Evolutionary conservation across 2,113 vertebrate species (phyloP).

Genomic region (Cololabis saira): DNA sequence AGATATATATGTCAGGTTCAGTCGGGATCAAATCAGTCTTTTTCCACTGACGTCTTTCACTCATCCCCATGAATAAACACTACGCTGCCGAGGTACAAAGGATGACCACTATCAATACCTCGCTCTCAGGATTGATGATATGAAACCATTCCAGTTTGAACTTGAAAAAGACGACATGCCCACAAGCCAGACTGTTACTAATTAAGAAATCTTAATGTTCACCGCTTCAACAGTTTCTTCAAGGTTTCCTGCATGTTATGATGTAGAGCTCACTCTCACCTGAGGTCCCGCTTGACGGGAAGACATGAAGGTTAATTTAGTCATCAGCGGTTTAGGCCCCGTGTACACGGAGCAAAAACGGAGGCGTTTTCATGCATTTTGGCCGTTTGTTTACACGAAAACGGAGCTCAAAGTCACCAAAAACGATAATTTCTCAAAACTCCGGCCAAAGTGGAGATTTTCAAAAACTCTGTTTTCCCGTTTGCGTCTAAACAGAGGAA

Average conservation of each 20-base stretch:
- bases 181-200: conserved; percentile 35
- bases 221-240: conserved; percentile 6
- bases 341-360: too few relatives aligned
- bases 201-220: conserved; percentile 14
- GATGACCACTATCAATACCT: conserved; percentile 41
- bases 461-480: too few relatives aligned
- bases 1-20: conserved; percentile 49
- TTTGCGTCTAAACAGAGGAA: too few relatives aligned
- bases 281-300: conserved; percentile 11
- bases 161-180: conserved; percentile 30
- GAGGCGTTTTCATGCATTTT: too few relatives aligned
- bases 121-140: conserved; percentile 43
- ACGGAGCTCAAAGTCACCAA: too few relatives aligned
- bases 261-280: conserved; percentile 4
- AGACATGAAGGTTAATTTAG: conserved; percentile 18
- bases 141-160: conserved; percentile 41
- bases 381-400: too few relatives aligned
- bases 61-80: conserved; percentile 37
- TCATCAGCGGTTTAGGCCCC: too few relatives aligned
- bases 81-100: conserved; percentile 29
- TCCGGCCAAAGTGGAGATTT: too few relatives aligned
- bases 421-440: too few relatives aligned
- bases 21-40: conserved; percentile 58
- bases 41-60: conserved; percentile 39
- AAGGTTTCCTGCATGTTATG: background rate